These are phyloP conservation scores for Trachemys scripta DNA, from an alignment of 2,113 vertebrate genomes.

Conservation along the genomic window DNA sequence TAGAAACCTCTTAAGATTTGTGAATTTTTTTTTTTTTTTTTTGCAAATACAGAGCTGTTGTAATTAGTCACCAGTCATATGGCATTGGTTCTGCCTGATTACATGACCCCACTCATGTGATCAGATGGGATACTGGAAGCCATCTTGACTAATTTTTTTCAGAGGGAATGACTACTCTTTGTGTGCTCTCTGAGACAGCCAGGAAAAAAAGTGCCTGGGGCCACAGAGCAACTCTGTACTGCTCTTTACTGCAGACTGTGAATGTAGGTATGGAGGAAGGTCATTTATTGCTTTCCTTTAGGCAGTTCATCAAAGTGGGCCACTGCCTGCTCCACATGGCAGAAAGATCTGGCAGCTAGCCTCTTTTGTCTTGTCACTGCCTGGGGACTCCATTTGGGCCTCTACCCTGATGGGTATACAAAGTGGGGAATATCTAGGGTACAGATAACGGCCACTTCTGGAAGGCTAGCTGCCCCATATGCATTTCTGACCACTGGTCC, in stretches of 20 bases:
- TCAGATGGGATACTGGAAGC: background rate
- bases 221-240: background rate
- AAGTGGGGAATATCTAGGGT: background rate
- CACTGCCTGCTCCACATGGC: background rate
- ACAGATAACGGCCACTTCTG: background rate
- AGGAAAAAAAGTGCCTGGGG: background rate
- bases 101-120: rapidly evolving
- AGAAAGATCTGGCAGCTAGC: rapidly evolving
- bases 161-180: rapidly evolving
- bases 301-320: rapidly evolving
- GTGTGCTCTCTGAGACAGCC: background rate
- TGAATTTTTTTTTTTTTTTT: background rate
- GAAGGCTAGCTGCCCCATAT: rapidly evolving
- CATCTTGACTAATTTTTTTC: background rate
- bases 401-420: rapidly evolving
- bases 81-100: rapidly evolving
- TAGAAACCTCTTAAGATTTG: background rate
- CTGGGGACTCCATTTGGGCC: background rate
- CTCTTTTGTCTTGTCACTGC: background rate
- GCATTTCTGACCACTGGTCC: background rate
- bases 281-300: background rate
- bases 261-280: rapidly evolving
- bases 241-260: rapidly evolving
- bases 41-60: background rate
- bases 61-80: rapidly evolving